Base-by-base conservation (phyloP, 2,888 invertebrate genomes). In the Tetropium fuscum region DNA sequence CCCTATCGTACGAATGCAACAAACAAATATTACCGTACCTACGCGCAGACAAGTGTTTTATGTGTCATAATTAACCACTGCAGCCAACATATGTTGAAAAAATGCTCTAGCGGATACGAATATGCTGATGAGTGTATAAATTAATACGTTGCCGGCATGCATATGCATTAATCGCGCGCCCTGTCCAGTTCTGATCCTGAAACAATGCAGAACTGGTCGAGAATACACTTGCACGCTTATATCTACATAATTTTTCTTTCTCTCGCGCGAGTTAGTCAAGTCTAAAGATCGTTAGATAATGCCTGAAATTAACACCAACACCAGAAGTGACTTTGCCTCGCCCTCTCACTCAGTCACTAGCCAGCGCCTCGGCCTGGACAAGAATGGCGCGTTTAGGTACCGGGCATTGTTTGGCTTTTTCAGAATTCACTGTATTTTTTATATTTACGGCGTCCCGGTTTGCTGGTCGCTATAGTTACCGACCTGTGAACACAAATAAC, bases 81-180 rank as follows among this genome's bases (percentile, higher is more conserved):
- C 73, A 75, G 73, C 78, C 76, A 79, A 78, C 82, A 82, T 81
- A 81, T 81, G 81, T 78, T 79, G 76, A 74, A 81, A 81, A 34
- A 80, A 80, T 80, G 78, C 61, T 79, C 81, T 82, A 82, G 81
- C 82, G 82, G 82, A 82, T 82, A 82, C 81, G 80, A 78, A 81
- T 82, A 82, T 82, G 82, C 81, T 82, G 82, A 82, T 82, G 79
- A 80, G 76, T 74, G 81, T 80, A 81, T 82, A 82, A 82, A 82
- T 82, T 82, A 82, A 82, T 82, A 82, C 80, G 81, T 81, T 80
- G 81, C 78, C 80, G 76, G 81, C 81, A 82, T 82, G 81, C 81
- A 82, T 82, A 82, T 82, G 82, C 80, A 82, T 82, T 80, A 71
- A 66, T 69, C 64, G 66, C 56, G 60, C 66, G 75, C 56, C 77